Base-by-base conservation (phyloP, 2,113 vertebrate species). In the Sphaerodactylus townsendi region DNA sequence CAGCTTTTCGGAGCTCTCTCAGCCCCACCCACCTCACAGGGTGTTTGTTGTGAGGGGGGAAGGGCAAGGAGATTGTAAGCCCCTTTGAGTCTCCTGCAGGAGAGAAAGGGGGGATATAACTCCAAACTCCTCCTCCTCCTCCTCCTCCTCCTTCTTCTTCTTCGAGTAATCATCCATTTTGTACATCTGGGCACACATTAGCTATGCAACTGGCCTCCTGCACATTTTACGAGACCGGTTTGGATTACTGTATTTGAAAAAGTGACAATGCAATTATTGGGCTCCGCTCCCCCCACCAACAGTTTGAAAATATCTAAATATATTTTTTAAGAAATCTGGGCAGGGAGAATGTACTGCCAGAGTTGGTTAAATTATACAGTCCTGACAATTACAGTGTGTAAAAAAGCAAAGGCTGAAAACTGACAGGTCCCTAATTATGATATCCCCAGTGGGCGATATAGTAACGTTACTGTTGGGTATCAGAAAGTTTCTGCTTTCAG, bases 311-410 rank as follows among this genome's bases (percentile, higher is more conserved):
- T 1, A 33, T 82, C 89, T 73, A 89, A 91, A 93, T 85, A 69
- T 90, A 77, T 87, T 88, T n/a, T 92, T 84, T 84, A 84, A 92
- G 83, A 77, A 88, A 92, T 30, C 48, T 64, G 15, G 39, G 76
- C 76, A 86, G 91, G 90, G 56, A 37, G 44, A 79, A 71, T 0
- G 41, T 53, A 25, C 69, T 89, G 83, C 71, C 79, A 86, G 73
- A 74, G 86, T 74, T 85, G 86, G 84, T 88, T 88, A 79, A 93
- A 89, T 90, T 80, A 90, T 78, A 89, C 4, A 39, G 37, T 59
- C 85, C 59, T 1, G 3, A 80, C 91, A 94, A 76, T 76, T 78
- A 70, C 79, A 85, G 92, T 0, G 0, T 79, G 87, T 30, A 48
- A 71, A 84, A 56, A 85, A 74, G 85, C 23, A 4, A 88, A 88